These are phyloP conservation scores for Thunnus albacares DNA, from an alignment of 2,797 vertebrate genomes.

Conservation along the genomic window DNA sequence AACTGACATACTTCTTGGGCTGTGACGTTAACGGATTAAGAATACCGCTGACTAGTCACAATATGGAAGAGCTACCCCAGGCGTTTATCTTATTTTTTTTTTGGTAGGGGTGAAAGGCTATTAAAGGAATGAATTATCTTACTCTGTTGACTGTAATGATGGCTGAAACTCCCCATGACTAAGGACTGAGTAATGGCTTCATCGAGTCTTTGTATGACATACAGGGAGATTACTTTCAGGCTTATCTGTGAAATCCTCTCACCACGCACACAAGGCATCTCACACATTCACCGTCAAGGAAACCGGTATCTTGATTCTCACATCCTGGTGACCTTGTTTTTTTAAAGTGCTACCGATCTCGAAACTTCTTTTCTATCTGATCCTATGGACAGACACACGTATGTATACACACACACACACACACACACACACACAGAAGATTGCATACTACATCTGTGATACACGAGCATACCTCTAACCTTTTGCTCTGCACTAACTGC, in stretches of 20 bases:
- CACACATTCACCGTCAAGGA: constrained; percentile 49
- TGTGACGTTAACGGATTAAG: constrained; percentile 23
- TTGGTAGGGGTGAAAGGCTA: background rate
- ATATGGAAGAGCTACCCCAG: constrained; percentile 27
- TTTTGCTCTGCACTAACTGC: constrained; percentile 25
- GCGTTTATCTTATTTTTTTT: constrained; percentile 16
- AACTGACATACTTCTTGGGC: constrained; percentile 21
- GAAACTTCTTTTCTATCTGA: constrained; percentile 58
- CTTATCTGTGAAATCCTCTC: constrained; percentile 59
- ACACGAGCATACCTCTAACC: constrained; percentile 25
- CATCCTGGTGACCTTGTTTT: constrained; percentile 73
- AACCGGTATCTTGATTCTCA: constrained; percentile 61
- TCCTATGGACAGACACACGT: constrained; percentile 1
- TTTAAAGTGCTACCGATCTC: constrained; percentile 15
- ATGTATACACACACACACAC: background rate
- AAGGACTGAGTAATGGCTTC: constrained; percentile 32
- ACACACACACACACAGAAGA: constrained; percentile 14
- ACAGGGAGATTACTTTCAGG: constrained; percentile 33
- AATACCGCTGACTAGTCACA: constrained; percentile 31
- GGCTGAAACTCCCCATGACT: constrained; percentile 38
- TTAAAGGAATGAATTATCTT: constrained; percentile 52
- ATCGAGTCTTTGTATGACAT: constrained; percentile 33
- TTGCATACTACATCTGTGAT: constrained; percentile 13
- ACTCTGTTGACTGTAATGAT: constrained; percentile 43
- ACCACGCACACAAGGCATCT: constrained; percentile 41